Base-by-base conservation (phyloP, 92 coral and sea anemone species). In the Umimayanthus kanabou region DNA sequence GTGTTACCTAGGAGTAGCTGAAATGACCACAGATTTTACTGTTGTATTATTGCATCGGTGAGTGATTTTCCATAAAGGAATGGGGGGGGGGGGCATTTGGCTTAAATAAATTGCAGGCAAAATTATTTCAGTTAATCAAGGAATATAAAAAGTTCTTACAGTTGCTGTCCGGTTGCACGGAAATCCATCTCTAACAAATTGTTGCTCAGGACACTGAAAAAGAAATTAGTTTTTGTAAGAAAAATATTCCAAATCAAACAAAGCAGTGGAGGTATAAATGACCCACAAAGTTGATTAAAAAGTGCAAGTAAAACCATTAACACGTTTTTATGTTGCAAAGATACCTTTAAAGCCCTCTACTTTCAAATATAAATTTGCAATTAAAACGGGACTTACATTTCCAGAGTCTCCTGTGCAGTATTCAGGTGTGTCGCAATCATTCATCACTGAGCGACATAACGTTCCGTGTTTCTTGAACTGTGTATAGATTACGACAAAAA, bases 1-100 rank as follows among this genome's bases (percentile, higher is more conserved):
- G 90, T 61, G 86, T 88, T 88, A 5, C 67, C 90, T 2, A 42
- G 5, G 33, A 88, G 16, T 13, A 88, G 50, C 90, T 88, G 76
- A 26, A 53, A 57, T 16, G 65, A 14, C 6, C 15, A 2, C 15
- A 14, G 18, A 16, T 1, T 7, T 47, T 33, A 33, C 37, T 33
- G 37, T 33, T 33, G 49, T 43, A 4, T 5, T 5, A 43, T 43
- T 9, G 45, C 45, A 42, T 6, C 45, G 45, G 45, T 42, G 2
- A 6, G 7, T 42, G 45, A 6, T 42, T 42, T 42, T 42, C 45
- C 45, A 6, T 4, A 1, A 42, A 42, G 45, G 45, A 33, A 33
- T 33, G 37, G 2, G 37, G 37, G 37, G 37, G 37, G 37, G 37
- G 37, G 37, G 37, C 37, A 33, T 33, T 33, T 33, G 37, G 37